A percentile compares a stretch with the other conserved stretches of the same genome.
Evolutionary conservation across 1,140 invertebrate species (phyloP).

Genomic region (Cydia splendana): DNA sequence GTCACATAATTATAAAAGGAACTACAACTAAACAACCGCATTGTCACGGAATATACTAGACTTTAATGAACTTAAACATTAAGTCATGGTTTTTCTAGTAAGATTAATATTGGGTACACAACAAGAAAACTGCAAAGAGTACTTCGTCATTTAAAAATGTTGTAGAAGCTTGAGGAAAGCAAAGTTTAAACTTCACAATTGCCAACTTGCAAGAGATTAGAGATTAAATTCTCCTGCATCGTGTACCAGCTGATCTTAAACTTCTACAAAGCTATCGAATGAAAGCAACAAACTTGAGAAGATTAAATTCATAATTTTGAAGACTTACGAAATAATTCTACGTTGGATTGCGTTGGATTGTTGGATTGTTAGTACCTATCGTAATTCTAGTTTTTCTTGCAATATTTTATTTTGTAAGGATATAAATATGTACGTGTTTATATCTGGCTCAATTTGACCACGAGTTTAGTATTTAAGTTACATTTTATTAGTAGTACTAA

Average conservation of each 20-base stretch:
- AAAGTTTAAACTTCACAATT: conserved; percentile 46
- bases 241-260: conserved; percentile 35
- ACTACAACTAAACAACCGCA: not conserved
- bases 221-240: conserved; percentile 46
- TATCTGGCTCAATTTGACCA: too few relatives aligned
- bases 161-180: conserved; percentile 35
- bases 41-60: not conserved
- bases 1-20: too few relatives aligned
- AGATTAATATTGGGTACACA: not conserved
- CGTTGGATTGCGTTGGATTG: not conserved
- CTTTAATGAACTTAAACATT: not conserved
- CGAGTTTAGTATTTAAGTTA: too few relatives aligned
- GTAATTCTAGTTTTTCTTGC: not conserved
- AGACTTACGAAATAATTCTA: not conserved
- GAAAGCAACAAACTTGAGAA: conserved; percentile 7
- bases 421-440: too few relatives aligned
- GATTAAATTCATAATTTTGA: conserved; percentile 21
- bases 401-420: not conserved
- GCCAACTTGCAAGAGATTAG: conserved; percentile 43
- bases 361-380: too few relatives aligned
- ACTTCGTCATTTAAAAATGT: conserved; percentile 14
- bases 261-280: conserved; percentile 22
- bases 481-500: too few relatives aligned
- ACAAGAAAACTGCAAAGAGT: not conserved
- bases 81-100: not conserved